Base-by-base conservation (phyloP, 2,113 vertebrate genomes). In the Leucosticte australis region DNA sequence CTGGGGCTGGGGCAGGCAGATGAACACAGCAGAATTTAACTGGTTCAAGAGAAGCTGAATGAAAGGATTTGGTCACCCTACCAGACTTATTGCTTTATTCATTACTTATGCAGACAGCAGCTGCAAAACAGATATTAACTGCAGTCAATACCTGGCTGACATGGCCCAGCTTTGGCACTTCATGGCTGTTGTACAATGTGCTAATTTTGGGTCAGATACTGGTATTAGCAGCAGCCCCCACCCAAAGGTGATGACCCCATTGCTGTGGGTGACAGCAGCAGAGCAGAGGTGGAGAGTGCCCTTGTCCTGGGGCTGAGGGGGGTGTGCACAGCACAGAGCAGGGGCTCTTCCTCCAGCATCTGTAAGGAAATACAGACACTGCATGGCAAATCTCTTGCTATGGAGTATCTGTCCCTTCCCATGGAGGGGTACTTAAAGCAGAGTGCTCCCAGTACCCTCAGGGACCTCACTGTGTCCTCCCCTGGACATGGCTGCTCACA, bases 41-140 rank as follows among this genome's bases (percentile, higher is more conserved):
- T 53, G 47, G 20, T 59, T 89, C 64, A 64, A 47, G 60, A 87
- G 77, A 71, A 76, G 39, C 56, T 5, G 28, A 81, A 73, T 9
- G 60, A 37, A 77, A 77, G 39, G 7, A 35, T 89, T 90, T 55
- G 52, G 49, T 92, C 83, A 57, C 65, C 16, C 49, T 87, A 65
- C 23, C 57, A 84, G 50, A 84, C 71, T 82, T 78, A 92, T 68
- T 52, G 60, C 69, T 94, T 74, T 75, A 59, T 87, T 87, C 62
- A 37, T 91, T 94, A 68, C 75, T 89, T 91, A 78, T 89, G 89
- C 91, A 95, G 87, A 22, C 57, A 64, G 89, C 80, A 91, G 73
- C 82, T 64, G 80, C 86, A 69, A 26, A 75, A 52, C 69, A 60
- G 83, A 87, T 78, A 84, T 41, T 78, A 69, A 37, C n/a, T 91